Percentiles rank a stretch among this genome's conserved stretches.
phyloP scores from a whole-genome alignment of 2,113 vertebrate species.

The Leptosomus discolor region DNA sequence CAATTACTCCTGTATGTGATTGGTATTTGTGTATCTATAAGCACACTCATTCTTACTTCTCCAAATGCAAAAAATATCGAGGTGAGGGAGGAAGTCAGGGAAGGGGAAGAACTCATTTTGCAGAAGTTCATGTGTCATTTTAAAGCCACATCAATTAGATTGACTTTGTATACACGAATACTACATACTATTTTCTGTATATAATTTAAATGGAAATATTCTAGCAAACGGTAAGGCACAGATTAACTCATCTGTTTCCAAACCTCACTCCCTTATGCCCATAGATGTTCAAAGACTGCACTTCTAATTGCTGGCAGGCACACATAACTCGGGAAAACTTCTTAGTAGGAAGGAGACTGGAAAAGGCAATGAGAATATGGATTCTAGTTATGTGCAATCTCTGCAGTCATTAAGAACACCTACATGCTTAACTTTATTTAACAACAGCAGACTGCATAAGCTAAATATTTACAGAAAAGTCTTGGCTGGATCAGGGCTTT shows the following conservation, averaged over 20 bases:
- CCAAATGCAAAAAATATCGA: background rate
- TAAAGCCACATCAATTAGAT: background rate
- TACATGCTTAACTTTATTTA: slow-evolving; percentile 32
- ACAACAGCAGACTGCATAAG: slow-evolving; percentile 15
- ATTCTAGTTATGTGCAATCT: background rate
- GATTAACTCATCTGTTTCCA: background rate
- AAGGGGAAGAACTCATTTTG: background rate
- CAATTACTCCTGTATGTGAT: background rate
- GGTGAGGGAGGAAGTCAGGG: background rate
- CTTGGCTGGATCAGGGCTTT: slow-evolving; percentile 20
- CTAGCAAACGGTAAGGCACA: background rate
- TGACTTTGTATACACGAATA: background rate
- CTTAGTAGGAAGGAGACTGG: background rate
- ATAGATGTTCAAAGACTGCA: background rate
- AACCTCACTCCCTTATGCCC: background rate
- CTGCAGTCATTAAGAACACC: slow-evolving; percentile 23
- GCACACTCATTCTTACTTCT: background rate
- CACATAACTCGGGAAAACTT: background rate
- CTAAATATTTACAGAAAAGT: slow-evolving; percentile 33
- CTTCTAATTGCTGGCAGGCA: background rate
- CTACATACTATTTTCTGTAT: background rate
- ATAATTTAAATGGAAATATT: background rate
- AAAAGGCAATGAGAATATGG: background rate
- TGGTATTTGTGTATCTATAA: background rate
- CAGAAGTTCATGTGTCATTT: background rate